These are phyloP conservation scores for Coleophora flavipennella DNA, from an alignment of 2,888 invertebrate species.

Conservation along the genomic window DNA sequence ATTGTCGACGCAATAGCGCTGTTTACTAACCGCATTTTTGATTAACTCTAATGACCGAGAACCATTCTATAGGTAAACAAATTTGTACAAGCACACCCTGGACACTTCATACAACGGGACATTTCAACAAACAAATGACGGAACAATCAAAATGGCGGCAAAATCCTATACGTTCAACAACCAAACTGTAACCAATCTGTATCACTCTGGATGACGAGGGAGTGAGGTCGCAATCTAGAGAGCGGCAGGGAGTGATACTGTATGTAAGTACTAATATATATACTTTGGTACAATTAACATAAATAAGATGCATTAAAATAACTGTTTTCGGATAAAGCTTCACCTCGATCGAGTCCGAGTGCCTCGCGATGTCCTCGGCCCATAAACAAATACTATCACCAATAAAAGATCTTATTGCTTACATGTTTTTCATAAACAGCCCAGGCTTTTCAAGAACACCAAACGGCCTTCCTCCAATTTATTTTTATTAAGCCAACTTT, in stretches of 20 bases:
- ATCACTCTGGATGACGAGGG: too few relatives aligned
- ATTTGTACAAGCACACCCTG: too few relatives aligned
- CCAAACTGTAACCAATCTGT: too few relatives aligned
- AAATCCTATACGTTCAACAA: too few relatives aligned
- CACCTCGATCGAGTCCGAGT: conserved; percentile 20
- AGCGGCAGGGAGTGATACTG: too few relatives aligned
- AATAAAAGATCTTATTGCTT: background rate
- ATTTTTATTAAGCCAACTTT: conserved; percentile 26
- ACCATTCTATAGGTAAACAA: too few relatives aligned
- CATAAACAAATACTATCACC: conserved; percentile 10
- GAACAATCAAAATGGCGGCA: too few relatives aligned
- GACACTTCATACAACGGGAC: too few relatives aligned
- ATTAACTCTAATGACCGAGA: background rate
- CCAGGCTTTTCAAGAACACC: background rate
- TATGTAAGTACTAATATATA: too few relatives aligned
- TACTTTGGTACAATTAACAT: background rate
- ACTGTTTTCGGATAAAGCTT: conserved; percentile 10
- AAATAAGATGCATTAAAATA: background rate
- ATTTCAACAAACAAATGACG: too few relatives aligned
- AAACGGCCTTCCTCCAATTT: conserved; percentile 13
- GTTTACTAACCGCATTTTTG: conserved; percentile 4
- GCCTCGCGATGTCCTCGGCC: conserved; percentile 25
- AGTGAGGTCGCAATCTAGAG: too few relatives aligned
- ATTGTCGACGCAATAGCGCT: conserved; percentile 18
- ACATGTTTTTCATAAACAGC: background rate